These are phyloP conservation scores for Pangasianodon gigas DNA, from an alignment of 2,113 vertebrate genomes.

Conservation along the genomic window DNA sequence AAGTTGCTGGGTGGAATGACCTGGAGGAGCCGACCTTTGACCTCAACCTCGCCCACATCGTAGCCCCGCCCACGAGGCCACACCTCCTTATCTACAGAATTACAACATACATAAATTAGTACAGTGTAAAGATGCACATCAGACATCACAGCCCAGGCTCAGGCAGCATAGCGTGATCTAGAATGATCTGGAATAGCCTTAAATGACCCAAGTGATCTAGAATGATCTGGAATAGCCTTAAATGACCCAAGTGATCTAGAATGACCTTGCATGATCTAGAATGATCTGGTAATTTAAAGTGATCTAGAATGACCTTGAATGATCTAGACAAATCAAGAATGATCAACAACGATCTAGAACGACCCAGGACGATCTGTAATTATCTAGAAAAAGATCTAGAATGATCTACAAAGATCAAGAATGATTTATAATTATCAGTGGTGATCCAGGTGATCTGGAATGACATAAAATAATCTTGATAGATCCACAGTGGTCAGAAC, in stretches of 20 bases:
- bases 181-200: neutral
- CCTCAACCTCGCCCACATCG: slow-evolving; percentile 91
- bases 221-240: neutral
- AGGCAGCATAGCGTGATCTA: neutral
- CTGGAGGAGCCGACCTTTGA: slow-evolving; percentile 91
- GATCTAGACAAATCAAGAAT: neutral
- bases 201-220: neutral
- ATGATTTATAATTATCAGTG: neutral
- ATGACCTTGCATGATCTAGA: too few species aligned
- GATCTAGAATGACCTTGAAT: neutral
- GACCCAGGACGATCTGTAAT: neutral
- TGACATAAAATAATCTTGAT: neutral
- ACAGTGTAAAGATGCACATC: neutral
- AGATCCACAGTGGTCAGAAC: neutral
- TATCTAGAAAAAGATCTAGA: neutral
- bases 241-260: neutral
- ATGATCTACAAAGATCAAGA: neutral
- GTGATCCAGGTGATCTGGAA: neutral
- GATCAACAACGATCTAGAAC: neutral
- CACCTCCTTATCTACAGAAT: slow-evolving; percentile 68
- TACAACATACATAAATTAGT: neutral
- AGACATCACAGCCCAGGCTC: neutral
- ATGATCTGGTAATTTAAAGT: neutral
- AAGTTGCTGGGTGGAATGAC: slow-evolving; percentile 93
- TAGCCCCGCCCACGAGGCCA: slow-evolving; percentile 88